These are phyloP conservation scores for Sebastes diaconus DNA, from an alignment of 2,797 vertebrate genomes.

Conservation along the genomic window DNA sequence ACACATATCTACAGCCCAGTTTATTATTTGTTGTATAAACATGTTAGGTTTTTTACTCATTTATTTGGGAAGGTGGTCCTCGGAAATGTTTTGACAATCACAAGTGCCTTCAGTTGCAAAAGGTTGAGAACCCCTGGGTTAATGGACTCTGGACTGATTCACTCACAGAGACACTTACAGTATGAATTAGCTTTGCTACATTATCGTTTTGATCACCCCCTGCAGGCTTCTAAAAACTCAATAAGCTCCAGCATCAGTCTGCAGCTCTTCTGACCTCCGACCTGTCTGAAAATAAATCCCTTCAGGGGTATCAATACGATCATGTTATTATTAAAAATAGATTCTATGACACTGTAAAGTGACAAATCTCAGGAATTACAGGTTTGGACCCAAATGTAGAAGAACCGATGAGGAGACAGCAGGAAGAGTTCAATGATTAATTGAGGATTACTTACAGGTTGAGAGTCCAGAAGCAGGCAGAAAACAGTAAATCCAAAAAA, in stretches of 20 bases:
- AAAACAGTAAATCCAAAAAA: neutral
- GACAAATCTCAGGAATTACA: neutral
- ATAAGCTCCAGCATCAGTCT: neutral
- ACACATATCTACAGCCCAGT: no score
- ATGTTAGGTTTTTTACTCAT: no score
- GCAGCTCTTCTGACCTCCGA: slow-evolving; percentile 1
- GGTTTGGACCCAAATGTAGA: neutral
- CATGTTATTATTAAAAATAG: neutral
- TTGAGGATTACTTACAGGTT: neutral
- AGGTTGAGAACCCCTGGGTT: no score
- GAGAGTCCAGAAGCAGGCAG: neutral
- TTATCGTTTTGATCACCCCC: slow-evolving; percentile 1
- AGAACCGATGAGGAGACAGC: neutral
- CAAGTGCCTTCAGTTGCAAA: no score
- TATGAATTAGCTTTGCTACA: slow-evolving; percentile 1
- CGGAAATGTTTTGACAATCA: no score
- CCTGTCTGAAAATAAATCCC: neutral
- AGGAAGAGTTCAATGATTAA: neutral
- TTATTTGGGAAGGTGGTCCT: no score
- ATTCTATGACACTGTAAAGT: neutral
- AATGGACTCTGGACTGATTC: neutral
- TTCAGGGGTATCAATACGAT: neutral
- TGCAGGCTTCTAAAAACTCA: neutral
- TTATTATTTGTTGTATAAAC: no score
- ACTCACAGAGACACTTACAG: neutral